Evolutionary conservation across 2,888 invertebrate species (phyloP).

Genomic region (Dynastes tityus): DNA sequence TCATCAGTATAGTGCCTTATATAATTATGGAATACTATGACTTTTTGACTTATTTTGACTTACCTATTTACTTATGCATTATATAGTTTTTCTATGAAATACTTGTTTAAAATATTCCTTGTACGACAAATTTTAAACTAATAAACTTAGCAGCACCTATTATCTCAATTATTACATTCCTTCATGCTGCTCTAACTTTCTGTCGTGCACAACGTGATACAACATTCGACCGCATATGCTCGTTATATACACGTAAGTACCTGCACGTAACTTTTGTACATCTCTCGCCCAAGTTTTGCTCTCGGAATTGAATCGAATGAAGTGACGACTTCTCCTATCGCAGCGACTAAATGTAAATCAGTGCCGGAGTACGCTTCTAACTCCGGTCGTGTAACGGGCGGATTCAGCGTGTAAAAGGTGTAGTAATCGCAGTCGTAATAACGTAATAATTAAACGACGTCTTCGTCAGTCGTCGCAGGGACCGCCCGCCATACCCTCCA

Average conservation of each 20-base stretch:
- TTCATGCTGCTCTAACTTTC: too few relatives aligned
- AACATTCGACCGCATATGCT: background rate
- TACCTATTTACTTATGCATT: too few relatives aligned
- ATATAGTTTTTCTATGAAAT: too few relatives aligned
- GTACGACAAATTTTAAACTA: too few relatives aligned
- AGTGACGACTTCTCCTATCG: conserved; percentile 19
- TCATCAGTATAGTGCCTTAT: too few relatives aligned
- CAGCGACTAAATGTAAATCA: conserved; percentile 29
- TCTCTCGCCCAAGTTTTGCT: background rate
- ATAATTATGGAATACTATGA: too few relatives aligned
- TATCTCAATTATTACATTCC: too few relatives aligned
- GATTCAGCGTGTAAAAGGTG: conserved; percentile 35
- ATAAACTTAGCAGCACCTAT: too few relatives aligned
- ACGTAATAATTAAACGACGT: conserved; percentile 44
- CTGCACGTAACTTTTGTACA: background rate
- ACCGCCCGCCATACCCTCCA: conserved; percentile 12
- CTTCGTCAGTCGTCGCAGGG: conserved; percentile 23
- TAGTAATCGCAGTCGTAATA: conserved; percentile 39
- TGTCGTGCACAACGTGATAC: background rate
- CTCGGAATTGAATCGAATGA: conserved; percentile 22
- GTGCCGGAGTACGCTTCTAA: conserved; percentile 3
- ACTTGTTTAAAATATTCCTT: too few relatives aligned
- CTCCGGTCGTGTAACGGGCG: conserved; percentile 29
- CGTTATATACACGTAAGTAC: background rate
- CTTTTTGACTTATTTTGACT: too few relatives aligned